Base-by-base conservation (phyloP, 2,113 vertebrate genomes). In the Oryzias javanicus region DNA sequence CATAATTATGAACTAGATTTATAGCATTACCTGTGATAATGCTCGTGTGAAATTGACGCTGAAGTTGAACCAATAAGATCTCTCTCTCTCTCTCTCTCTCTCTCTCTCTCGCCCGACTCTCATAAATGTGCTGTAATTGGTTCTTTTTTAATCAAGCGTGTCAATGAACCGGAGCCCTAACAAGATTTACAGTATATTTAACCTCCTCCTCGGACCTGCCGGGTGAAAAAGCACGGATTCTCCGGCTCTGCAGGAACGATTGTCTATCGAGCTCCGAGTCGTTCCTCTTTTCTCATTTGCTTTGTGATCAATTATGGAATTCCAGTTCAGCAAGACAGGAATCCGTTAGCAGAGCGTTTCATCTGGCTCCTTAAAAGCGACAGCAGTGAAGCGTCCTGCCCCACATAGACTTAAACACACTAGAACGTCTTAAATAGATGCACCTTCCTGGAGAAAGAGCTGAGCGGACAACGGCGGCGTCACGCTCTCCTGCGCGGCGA, bases 161-260 rank as follows among this genome's bases (percentile, higher is more conserved):
- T 55, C 22, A 24, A 56, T 51, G 40, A 64, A 60, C 35, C 17
- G 58, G 45, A 65, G 42, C 42, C 57, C 18, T 48, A 42, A 60
- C 47, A 61, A 59, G 53, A 76, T 76, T 62, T 62, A 64, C 69
- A 49, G 15, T 48, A 55, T 63, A 42, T 63, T 27, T 16, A 45
- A 62, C 59, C 56, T 54, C 55, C 50, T 25, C 47, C 27, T 61
- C 12, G 59, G 53, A 35, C 41, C 35, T 35, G 17, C 16, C 24
- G 20, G 56, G 45, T 52, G n/a, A 56, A 24, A 19, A 2, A 5
- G 4, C 50, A 12, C 3, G 35, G 58, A 48, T 62, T 67, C 55
- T 60, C 22, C 48, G 55, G 64, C 73, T 80, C 71, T 78, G 50
- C 41, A 67, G 35, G 64, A 66, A 79, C 64, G 75, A 80, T 70